These are phyloP conservation scores for Schizopygopsis pylzovi DNA, from an alignment of 2,797 vertebrate species.

Conservation along the genomic window DNA sequence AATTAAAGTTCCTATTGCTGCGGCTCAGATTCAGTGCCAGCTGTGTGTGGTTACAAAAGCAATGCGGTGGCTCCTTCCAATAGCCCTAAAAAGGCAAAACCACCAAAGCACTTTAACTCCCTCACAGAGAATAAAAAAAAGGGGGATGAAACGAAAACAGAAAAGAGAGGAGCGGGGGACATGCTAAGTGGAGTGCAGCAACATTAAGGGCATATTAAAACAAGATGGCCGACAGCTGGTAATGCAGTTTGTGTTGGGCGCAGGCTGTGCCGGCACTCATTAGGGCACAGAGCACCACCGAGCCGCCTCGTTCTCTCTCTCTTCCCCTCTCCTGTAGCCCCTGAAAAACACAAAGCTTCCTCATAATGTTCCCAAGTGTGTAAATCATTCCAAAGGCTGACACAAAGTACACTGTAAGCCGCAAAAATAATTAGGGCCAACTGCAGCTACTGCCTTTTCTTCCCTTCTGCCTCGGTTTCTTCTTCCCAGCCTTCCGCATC, in stretches of 20 bases:
- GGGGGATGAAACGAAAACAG: constrained; percentile 46
- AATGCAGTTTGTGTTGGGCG: constrained; percentile 52
- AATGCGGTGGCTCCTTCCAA: constrained; percentile 50
- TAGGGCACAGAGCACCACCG: constrained; percentile 34
- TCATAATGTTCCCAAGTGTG: constrained; percentile 59
- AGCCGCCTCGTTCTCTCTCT: constrained; percentile 17
- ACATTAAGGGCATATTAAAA: constrained; percentile 59
- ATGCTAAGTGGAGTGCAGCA: constrained; percentile 50
- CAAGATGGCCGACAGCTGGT: constrained; percentile 61
- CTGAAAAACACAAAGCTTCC: constrained; percentile 52
- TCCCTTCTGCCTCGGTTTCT: constrained; percentile 46
- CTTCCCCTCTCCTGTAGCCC: constrained; percentile 34
- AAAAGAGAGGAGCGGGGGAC: constrained; percentile 33
- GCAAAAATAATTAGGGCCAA: constrained; percentile 57
- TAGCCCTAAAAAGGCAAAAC: constrained; percentile 47
- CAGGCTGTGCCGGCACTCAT: constrained; percentile 42
- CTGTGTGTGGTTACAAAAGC: constrained; percentile 54
- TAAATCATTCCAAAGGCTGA: constrained; percentile 57
- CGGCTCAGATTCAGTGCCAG: constrained; percentile 49
- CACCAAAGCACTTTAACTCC: constrained; percentile 47
- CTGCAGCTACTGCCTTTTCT: constrained; percentile 52
- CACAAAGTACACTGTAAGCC: constrained; percentile 60
- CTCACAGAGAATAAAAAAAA: constrained; percentile 28
- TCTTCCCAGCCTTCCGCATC: constrained; percentile 22
- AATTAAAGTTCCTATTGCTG: constrained; percentile 54